These are phyloP conservation scores for Pseudocheirus occidentalis DNA, from an alignment of 2,797 vertebrate species.

Conservation along the genomic window DNA sequence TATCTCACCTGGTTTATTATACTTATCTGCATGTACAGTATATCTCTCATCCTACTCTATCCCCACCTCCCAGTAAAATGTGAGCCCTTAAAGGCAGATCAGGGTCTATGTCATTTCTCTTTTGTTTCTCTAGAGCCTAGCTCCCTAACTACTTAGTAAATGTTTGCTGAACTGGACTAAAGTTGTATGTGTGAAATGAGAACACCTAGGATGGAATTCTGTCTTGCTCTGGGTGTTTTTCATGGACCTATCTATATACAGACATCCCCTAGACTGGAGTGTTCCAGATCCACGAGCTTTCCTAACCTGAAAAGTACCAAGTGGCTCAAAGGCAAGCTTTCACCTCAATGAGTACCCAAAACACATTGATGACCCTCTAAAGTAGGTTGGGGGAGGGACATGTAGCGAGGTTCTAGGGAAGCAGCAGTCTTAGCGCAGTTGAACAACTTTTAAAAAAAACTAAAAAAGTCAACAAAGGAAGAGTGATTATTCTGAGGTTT, in stretches of 20 bases:
- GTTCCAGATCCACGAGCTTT: not conserved
- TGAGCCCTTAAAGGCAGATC: not conserved
- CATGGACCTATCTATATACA: not conserved
- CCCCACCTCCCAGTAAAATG: not conserved
- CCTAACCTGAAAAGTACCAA: not conserved
- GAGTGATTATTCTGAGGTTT: conserved; percentile 52
- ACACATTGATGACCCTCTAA: not conserved
- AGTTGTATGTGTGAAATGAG: not conserved
- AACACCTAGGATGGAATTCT: not conserved
- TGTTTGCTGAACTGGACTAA: not conserved
- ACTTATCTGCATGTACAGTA: not conserved
- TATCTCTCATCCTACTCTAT: not conserved
- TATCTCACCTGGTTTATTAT: not conserved
- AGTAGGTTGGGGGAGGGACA: not conserved
- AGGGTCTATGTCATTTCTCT: not conserved
- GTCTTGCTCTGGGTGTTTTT: not conserved
- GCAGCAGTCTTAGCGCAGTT: not conserved
- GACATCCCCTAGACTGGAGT: not conserved
- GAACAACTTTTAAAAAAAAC: conserved; percentile 38
- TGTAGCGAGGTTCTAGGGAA: not conserved
- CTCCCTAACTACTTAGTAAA: not conserved
- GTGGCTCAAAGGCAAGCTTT: not conserved
- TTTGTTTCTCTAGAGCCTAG: not conserved
- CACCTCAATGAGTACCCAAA: not conserved
- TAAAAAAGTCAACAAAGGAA: conserved; percentile 42